Conservation (phyloP, 2,797 vertebrate species). For the Liasis olivaceus region DNA sequence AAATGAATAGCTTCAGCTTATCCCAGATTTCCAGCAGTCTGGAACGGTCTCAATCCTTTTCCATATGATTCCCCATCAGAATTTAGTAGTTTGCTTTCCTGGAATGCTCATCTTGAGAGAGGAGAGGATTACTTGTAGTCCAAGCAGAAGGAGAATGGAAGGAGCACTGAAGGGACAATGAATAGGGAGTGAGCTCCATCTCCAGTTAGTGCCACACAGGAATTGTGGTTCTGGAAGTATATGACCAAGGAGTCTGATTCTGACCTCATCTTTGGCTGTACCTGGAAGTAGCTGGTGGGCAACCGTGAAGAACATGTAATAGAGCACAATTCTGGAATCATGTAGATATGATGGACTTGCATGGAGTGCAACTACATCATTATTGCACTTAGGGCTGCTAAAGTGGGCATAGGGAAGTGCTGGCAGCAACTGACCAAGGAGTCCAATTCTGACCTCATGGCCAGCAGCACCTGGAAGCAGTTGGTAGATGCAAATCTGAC, state of each 20-base stretch:
- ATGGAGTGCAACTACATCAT: background rate
- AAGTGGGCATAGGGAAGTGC: background rate
- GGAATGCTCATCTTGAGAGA: background rate
- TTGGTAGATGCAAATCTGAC: background rate
- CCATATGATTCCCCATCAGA: background rate
- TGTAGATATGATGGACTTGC: background rate
- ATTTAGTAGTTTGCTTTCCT: background rate
- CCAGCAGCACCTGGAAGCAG: background rate
- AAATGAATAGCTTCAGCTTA: background rate
- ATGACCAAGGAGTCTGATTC: background rate
- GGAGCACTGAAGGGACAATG: background rate
- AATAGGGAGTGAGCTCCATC: background rate
- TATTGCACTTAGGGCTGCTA: background rate
- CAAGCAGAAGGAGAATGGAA: background rate
- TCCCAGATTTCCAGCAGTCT: background rate
- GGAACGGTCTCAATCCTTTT: background rate
- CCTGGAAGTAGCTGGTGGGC: background rate
- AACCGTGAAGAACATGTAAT: background rate
- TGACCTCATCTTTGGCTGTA: background rate
- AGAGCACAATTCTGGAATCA: background rate
- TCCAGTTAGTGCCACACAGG: background rate
- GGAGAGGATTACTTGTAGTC: background rate
- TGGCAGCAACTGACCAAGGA: background rate
- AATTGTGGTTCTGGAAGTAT: background rate
- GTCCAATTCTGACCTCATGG: background rate